Evolutionary conservation across 2,797 vertebrate species (phyloP).

Genomic region (Cyprinella venusta): DNA sequence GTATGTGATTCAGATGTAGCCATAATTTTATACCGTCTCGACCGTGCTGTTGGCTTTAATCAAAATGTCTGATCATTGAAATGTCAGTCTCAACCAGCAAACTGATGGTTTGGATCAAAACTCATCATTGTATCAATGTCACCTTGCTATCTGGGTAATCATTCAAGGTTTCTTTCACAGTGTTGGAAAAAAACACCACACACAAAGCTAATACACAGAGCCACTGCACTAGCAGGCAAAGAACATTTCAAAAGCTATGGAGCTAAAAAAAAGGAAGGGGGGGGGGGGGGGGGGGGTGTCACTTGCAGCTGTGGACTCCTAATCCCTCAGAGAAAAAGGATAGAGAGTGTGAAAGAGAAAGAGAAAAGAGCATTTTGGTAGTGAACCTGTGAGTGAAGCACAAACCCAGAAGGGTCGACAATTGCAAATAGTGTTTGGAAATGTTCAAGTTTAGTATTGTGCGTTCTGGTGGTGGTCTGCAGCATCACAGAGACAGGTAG

Average conservation of each 20-base stretch:
- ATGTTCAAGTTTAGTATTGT: constrained; percentile 15
- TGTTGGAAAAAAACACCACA: constrained; percentile 4
- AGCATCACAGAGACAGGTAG: constrained; percentile 2
- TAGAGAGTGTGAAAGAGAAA: constrained; percentile 13
- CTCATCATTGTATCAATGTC: background rate
- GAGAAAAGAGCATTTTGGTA: constrained; percentile 36
- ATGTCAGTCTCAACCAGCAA: background rate
- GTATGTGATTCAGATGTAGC: background rate
- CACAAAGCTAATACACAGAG: constrained; percentile 42
- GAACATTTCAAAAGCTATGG: constrained; percentile 37
- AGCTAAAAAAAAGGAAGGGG: background rate
- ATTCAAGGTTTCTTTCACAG: constrained; percentile 18
- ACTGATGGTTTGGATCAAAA: background rate
- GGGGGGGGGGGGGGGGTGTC: constrained; percentile 58
- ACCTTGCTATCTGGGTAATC: background rate
- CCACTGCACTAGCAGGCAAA: constrained; percentile 31
- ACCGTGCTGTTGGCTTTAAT: background rate
- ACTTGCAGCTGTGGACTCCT: constrained; percentile 73
- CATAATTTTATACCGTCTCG: background rate
- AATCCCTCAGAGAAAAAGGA: constrained; percentile 68
- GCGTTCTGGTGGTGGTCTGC: constrained; percentile 26
- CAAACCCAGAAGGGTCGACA: constrained; percentile 5
- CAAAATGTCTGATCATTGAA: background rate
- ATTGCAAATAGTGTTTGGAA: constrained; percentile 22
- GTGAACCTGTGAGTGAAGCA: constrained; percentile 13